phyloP scores from a whole-genome alignment of 2,888 invertebrate species.

The Cryptops parisi region DNA sequence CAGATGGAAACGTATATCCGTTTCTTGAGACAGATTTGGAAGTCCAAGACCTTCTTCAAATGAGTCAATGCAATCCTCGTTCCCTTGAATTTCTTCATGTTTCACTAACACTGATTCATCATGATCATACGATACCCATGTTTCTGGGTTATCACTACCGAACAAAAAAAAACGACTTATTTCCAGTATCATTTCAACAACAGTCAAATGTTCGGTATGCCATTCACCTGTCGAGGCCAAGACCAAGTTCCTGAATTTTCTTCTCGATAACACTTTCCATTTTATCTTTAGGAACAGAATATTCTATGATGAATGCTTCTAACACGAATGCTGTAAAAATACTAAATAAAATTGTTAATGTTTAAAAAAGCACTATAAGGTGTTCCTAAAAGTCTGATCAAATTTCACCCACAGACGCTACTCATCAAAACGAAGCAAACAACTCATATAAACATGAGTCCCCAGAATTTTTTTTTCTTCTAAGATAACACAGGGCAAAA shows the following conservation, averaged over 20 bases:
- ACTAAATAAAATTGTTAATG: no score
- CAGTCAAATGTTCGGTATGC: no score
- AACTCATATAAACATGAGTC: no score
- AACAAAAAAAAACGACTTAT: no score
- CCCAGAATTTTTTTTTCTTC: no score
- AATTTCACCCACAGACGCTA: no score
- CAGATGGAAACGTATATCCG: constrained; percentile 24
- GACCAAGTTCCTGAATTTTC: constrained; percentile 11
- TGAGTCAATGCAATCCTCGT: constrained; percentile 1
- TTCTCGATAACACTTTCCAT: constrained; percentile 26
- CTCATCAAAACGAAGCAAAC: no score
- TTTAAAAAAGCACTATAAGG: no score
- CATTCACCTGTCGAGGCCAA: constrained; percentile 6
- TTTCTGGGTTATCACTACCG: constrained; percentile 6
- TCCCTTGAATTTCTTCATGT: constrained; percentile 14
- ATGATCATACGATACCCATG: constrained; percentile 2
- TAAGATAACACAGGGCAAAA: no score
- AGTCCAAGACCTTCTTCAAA: constrained; percentile 11
- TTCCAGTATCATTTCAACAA: no score
- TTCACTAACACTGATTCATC: constrained; percentile 18
- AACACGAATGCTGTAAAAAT: constrained; percentile 38
- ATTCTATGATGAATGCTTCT: constrained; percentile 37
- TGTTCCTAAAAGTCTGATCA: no score
- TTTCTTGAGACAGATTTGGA: constrained; percentile 22
- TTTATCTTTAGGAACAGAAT: constrained; percentile 29